Base-by-base conservation (phyloP, 2,797 vertebrate genomes). In the Sebastes trivittatus region DNA sequence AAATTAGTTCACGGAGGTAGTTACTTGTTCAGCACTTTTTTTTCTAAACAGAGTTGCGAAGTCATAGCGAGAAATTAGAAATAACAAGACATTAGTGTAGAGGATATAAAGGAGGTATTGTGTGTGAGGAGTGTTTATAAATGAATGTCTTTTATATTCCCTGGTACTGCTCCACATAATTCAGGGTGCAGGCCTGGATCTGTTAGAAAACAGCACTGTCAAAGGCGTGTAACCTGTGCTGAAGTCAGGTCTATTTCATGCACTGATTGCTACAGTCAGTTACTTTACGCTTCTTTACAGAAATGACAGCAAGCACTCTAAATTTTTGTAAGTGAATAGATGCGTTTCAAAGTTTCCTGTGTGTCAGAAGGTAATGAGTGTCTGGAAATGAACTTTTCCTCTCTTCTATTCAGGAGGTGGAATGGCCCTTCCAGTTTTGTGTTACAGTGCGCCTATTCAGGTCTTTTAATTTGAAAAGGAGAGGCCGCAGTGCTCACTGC, bases 21-120 rank as follows among this genome's bases (percentile, higher is more conserved):
- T 59, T 67, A 34, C 54, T 71, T 63, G 34, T 64, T 84, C 49
- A 76, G 69, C 61, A 64, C 36, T 65, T n/a, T 75, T 85, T 59
- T 4, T 42, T 42, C 38, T 10, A 10, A 64, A 70, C 27, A 66
- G 11, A 46, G 23, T 32, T 18, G 42, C 59, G 0, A 13, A 71
- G 79, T 77, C 68, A 63, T 27, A 13, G 30, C 20, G 25, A 60
- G 22, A 30, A 72, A 56, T 10, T 8, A 68, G 23, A 73, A 34
- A 46, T n/a, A 22, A 27, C 4, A 62, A 38, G 22, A 72, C 22
- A 22, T 59, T 10, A 5, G 36, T 67, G 1, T 5, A 3, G 10
- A 66, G 56, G 62, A 14, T 64, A 10, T 18, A 67, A 54, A 71
- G 30, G 29, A 58, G 46, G 22, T 34, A 18, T 1, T 78, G 22